Evolutionary conservation across 2,888 invertebrate genomes (phyloP).

Genomic region (Buathra laborator): DNA sequence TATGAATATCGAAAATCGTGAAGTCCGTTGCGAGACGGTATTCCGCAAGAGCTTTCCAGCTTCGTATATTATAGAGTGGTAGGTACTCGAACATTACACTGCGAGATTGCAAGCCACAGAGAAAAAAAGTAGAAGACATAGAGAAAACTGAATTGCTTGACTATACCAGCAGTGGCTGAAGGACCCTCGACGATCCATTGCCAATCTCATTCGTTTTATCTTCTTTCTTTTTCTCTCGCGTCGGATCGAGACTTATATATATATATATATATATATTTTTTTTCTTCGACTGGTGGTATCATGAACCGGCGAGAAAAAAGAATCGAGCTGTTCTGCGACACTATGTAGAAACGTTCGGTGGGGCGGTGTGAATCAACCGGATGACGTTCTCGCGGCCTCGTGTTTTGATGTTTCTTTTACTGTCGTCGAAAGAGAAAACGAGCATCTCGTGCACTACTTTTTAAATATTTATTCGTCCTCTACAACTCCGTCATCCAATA

Average conservation of each 20-base stretch:
- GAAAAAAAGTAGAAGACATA: too few species aligned
- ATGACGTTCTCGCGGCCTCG: constrained; percentile 15
- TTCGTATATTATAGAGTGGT: too few species aligned
- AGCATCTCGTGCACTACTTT: not conserved
- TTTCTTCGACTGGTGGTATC: not conserved
- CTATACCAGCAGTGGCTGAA: too few species aligned
- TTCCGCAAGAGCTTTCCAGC: too few species aligned
- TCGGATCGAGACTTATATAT: not conserved
- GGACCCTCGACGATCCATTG: too few species aligned
- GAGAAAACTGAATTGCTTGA: too few species aligned
- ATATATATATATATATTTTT: not conserved
- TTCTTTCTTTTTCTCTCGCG: not conserved
- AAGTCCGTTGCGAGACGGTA: too few species aligned
- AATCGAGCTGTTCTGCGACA: constrained; percentile 28
- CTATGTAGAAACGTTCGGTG: not conserved
- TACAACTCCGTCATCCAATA: not conserved
- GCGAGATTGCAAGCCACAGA: too few species aligned
- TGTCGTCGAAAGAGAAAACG: not conserved
- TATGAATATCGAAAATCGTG: too few species aligned
- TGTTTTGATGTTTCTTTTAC: not conserved
- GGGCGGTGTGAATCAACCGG: constrained; percentile 23
- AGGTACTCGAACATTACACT: too few species aligned
- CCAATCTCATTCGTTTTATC: too few species aligned
- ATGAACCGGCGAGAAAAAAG: constrained; percentile 4
- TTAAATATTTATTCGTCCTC: not conserved